A percentile compares a stretch with the other conserved stretches of the same genome.
phyloP scores from a whole-genome alignment of 2,797 vertebrate genomes.

The Clarias platycephalus region DNA sequence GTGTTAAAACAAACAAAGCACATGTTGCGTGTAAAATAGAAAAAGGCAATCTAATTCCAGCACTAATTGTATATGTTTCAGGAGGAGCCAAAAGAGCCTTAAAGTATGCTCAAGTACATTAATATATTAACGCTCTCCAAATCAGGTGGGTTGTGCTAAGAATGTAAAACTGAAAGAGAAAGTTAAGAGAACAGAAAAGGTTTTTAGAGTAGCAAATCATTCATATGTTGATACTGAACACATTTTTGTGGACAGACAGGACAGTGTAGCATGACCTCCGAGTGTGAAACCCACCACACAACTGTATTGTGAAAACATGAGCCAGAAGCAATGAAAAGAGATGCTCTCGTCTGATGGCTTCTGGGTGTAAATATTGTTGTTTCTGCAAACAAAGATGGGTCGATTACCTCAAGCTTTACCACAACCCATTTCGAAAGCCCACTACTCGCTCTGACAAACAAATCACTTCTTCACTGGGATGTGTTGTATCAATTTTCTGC shows the following conservation, averaged over 20 bases:
- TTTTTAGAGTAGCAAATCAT: slow-evolving; percentile 23
- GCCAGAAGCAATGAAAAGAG: slow-evolving; percentile 65
- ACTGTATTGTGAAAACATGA: slow-evolving; percentile 76
- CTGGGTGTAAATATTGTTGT: slow-evolving; percentile 70
- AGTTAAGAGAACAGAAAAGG: not conserved
- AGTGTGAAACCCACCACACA: slow-evolving; percentile 62
- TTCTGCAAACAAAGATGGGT: slow-evolving; percentile 61
- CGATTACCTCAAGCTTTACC: slow-evolving; percentile 42
- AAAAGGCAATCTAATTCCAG: not conserved
- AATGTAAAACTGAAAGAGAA: not conserved
- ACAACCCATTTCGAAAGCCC: slow-evolving; percentile 45
- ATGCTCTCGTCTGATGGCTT: slow-evolving; percentile 67
- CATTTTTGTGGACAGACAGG: slow-evolving; percentile 58
- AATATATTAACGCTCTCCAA: not conserved
- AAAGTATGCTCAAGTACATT: not conserved
- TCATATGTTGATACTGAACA: slow-evolving; percentile 69
- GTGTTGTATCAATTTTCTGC: slow-evolving; percentile 33
- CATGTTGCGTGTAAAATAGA: not conserved
- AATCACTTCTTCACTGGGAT: slow-evolving; percentile 36
- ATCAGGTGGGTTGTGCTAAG: not conserved
- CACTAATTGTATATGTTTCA: not conserved
- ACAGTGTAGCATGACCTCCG: slow-evolving; percentile 65
- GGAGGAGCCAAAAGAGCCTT: not conserved
- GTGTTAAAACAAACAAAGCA: not conserved
- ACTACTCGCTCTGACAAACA: slow-evolving; percentile 59